Evolutionary conservation across 2,888 invertebrate genomes (phyloP).

Genomic region (Corbicula japonica): DNA sequence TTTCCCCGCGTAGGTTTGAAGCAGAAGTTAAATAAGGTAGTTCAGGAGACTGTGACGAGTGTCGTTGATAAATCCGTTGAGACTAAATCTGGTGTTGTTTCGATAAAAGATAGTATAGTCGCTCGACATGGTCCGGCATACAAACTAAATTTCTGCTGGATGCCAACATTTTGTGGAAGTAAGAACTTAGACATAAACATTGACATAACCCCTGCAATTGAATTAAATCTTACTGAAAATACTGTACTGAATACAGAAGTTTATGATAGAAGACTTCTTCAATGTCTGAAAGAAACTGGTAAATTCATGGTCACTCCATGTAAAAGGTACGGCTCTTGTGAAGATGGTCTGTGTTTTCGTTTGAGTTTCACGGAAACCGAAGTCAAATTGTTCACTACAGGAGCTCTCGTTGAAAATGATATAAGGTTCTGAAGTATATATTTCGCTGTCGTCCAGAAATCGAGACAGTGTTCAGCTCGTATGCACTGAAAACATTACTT

Average conservation of each 20-base stretch:
- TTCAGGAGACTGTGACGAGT: neutral
- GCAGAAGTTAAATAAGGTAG: neutral
- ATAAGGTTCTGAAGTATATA: too few relatives aligned
- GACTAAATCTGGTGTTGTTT: neutral
- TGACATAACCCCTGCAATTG: neutral
- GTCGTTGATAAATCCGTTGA: too few relatives aligned
- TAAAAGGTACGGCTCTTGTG: neutral
- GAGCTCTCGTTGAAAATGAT: too few relatives aligned
- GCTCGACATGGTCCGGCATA: neutral
- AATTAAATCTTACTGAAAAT: neutral
- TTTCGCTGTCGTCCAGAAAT: too few relatives aligned
- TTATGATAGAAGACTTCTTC: neutral
- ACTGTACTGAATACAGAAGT: neutral
- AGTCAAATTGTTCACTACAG: neutral
- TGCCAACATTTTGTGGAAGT: neutral
- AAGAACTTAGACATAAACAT: neutral
- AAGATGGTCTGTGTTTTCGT: neutral
- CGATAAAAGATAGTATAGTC: neutral
- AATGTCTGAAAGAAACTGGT: neutral
- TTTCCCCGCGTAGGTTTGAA: neutral
- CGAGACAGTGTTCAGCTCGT: too few relatives aligned
- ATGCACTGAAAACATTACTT: too few relatives aligned
- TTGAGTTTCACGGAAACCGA: slow-evolving; percentile 4
- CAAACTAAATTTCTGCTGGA: neutral
- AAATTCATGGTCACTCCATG: neutral